These are phyloP conservation scores for Malurus splendens DNA, from an alignment of 2,797 vertebrate species.

Conservation along the genomic window DNA sequence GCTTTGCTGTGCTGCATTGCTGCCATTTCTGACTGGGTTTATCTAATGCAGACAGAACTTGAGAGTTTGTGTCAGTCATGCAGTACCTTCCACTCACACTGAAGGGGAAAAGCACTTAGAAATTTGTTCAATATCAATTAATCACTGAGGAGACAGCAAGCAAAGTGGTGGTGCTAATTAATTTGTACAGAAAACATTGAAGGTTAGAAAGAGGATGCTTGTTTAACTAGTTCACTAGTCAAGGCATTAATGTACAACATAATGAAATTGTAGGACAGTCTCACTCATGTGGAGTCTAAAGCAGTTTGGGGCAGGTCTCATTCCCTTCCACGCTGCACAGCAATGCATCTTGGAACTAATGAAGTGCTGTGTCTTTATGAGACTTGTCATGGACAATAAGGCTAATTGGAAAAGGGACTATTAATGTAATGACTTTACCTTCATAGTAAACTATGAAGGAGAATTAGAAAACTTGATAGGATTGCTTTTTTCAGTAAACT, in stretches of 20 bases:
- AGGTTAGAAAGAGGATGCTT: neutral
- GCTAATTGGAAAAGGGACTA: constrained; percentile 25
- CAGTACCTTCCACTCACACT: neutral
- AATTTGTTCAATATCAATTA: neutral
- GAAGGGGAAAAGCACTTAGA: neutral
- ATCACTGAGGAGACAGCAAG: neutral
- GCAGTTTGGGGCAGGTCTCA: neutral
- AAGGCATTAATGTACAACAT: neutral
- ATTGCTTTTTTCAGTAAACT: neutral
- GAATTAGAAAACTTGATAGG: constrained; percentile 5
- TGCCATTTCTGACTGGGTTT: neutral
- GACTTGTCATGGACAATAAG: constrained; percentile 36
- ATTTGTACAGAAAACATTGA: neutral
- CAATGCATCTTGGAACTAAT: constrained; percentile 46
- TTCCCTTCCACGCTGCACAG: neutral
- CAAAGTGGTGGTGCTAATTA: neutral
- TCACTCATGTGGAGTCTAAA: neutral
- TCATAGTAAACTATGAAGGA: constrained; percentile 34
- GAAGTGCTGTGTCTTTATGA: constrained; percentile 40
- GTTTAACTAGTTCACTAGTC: neutral
- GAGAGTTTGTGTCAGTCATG: neutral
- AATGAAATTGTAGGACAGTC: neutral
- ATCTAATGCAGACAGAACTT: neutral
- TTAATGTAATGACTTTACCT: constrained; percentile 22
- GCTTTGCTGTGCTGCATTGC: neutral